Evolutionary conservation across 2,888 invertebrate species (phyloP), one percentile per base, ranked within the genome.

Genomic region (Hyposoter dolosus): DNA sequence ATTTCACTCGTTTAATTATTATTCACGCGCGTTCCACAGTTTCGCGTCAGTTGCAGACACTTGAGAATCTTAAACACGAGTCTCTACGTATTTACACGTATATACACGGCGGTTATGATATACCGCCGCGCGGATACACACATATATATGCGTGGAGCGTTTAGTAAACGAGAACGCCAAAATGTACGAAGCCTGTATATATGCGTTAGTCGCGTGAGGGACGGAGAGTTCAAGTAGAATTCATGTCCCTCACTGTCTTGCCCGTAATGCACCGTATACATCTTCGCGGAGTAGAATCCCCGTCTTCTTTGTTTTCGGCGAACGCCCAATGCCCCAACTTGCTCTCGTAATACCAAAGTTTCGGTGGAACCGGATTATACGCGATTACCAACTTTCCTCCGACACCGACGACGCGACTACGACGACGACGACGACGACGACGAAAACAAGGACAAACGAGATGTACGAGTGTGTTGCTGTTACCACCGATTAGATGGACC

Each of bases 231-330:
- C 12, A 32, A 15, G 32, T 47, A 10, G 47, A 5, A 56, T 28
- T 32, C 71, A 60, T 63, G 35, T 47, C 32, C 19, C 35, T 45
- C 28, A 35, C 50, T 72, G 9, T 9, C 47, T 76, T 50, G 72
- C 19, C n/a, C 45, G 66, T 79, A 60, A 83, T 60, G 35, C 71
- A 53, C 65, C 40, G 40, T 53, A 43, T 76, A 69, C 63, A 47
- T 84, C 50, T 77, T 80, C 69, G 79, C 47, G 9, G 3, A 28
- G 60, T 43, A 74, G 74, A 82, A 50, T 77, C 78, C 19, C 80
- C 23, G 60, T 85, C 78, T 74, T 82, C 82, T 85, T 82, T 79
- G 78, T 82, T 82, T 82, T 78, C 78, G 45, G 68, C 78, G 47
- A 82, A 82, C 47, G 50, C 65, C 71, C 50, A 28, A 12, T 60